phyloP scores from a whole-genome alignment of 2,888 invertebrate species.

The Limnephilus rhombicus region DNA sequence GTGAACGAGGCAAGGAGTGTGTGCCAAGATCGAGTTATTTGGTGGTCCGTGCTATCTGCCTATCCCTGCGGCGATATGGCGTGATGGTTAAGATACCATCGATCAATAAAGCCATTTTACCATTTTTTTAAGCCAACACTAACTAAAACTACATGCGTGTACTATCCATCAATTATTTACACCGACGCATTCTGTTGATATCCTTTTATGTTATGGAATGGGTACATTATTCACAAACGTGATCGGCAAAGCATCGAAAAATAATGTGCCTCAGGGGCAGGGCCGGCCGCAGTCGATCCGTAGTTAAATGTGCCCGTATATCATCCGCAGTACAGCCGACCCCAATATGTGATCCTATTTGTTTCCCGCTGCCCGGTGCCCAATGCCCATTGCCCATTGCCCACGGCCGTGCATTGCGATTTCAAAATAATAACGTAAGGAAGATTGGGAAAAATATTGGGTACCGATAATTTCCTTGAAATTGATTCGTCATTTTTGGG shows the following conservation, averaged over 20 bases:
- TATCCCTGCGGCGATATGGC: no score
- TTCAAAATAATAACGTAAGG: conserved; percentile 26
- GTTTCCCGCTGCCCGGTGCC: conserved; percentile 16
- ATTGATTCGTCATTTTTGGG: no score
- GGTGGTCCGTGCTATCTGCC: no score
- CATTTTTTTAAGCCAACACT: not conserved
- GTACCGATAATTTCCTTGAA: not conserved
- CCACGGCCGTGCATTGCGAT: not conserved
- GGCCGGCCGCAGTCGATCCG: conserved; percentile 21
- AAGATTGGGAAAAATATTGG: conserved; percentile 24
- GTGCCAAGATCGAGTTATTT: no score
- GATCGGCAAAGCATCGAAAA: conserved; percentile 39
- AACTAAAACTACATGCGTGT: not conserved
- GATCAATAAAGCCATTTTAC: not conserved
- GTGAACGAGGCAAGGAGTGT: no score
- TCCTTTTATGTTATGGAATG: conserved; percentile 31
- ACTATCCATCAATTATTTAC: conserved; percentile 9
- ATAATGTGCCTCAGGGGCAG: conserved; percentile 38
- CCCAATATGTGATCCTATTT: conserved; percentile 51
- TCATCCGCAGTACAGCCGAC: conserved; percentile 40
- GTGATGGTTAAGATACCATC: no score
- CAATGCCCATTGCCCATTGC: not conserved
- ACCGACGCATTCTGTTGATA: not conserved
- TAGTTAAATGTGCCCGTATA: conserved; percentile 39
- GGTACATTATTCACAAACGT: conserved; percentile 46